These are phyloP conservation scores for Elysia crispata DNA, from an alignment of 2,888 invertebrate genomes.

Conservation along the genomic window DNA sequence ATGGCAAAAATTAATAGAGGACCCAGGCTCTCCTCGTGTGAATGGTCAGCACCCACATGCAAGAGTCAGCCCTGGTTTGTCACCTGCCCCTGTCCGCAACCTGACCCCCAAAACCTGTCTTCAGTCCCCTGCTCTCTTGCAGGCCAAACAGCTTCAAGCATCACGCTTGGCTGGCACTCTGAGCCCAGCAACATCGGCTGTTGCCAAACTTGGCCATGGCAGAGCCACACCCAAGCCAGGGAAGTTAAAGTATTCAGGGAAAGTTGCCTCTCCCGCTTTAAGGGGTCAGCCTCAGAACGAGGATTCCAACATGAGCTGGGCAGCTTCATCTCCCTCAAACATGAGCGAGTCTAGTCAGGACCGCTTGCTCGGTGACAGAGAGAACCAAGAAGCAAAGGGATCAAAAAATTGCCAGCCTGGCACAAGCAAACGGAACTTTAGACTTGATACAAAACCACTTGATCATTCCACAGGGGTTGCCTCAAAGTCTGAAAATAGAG, in stretches of 20 bases:
- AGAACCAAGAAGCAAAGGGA: constrained; percentile 40
- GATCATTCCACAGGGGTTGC: constrained; percentile 58
- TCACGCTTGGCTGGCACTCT: constrained; percentile 11
- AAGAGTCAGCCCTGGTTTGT: constrained; percentile 46
- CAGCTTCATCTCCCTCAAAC: constrained; percentile 49
- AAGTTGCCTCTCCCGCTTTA: neutral
- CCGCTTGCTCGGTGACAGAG: constrained; percentile 42
- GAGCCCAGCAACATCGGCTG: constrained; percentile 22
- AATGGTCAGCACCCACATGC: constrained; percentile 39
- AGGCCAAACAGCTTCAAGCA: constrained; percentile 21
- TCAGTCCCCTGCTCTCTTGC: constrained; percentile 47
- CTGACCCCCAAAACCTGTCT: neutral
- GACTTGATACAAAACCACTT: constrained; percentile 45
- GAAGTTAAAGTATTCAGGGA: neutral
- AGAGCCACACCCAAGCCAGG: constrained; percentile 27
- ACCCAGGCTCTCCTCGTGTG: constrained; percentile 40
- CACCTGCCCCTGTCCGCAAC: constrained; percentile 43
- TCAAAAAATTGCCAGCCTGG: constrained; percentile 30
- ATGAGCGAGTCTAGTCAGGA: constrained; percentile 52
- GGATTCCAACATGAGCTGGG: constrained; percentile 52
- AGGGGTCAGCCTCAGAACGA: constrained; percentile 19
- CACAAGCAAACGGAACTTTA: constrained; percentile 40
- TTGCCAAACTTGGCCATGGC: constrained; percentile 23
- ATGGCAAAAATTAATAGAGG: constrained; percentile 90
- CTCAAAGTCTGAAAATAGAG: constrained; percentile 51